These are phyloP conservation scores for Melinopterus prodromus DNA, from an alignment of 2,888 invertebrate genomes.

Conservation along the genomic window DNA sequence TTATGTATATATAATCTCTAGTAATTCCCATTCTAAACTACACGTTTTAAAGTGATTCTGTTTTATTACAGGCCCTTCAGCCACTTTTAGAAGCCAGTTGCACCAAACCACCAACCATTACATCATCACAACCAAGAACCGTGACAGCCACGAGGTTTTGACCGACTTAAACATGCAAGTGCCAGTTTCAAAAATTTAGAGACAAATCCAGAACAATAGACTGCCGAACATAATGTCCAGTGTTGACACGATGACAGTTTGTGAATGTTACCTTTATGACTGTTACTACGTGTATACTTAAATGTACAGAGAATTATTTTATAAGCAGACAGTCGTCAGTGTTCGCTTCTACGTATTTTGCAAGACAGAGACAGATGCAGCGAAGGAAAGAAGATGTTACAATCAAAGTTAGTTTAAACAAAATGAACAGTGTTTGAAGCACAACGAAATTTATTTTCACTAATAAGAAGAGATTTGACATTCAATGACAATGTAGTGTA, in stretches of 20 bases:
- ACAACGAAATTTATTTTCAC: slow-evolving; percentile 31
- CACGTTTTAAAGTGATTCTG: neutral
- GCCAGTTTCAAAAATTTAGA: slow-evolving; percentile 30
- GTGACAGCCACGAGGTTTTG: slow-evolving; percentile 62
- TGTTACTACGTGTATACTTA: slow-evolving; percentile 30
- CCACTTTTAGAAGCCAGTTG: slow-evolving; percentile 56
- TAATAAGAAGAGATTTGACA: neutral
- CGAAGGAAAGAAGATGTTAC: neutral
- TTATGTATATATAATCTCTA: neutral
- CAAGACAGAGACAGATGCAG: neutral
- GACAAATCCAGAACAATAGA: slow-evolving; percentile 21
- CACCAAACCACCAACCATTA: slow-evolving; percentile 54
- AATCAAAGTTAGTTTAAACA: slow-evolving; percentile 19
- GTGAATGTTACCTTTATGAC: slow-evolving; percentile 36
- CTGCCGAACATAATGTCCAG: slow-evolving; percentile 27
- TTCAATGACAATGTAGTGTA: slow-evolving; percentile 43
- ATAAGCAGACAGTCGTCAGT: neutral
- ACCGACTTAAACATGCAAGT: slow-evolving; percentile 53
- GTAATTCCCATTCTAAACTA: neutral
- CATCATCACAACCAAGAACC: slow-evolving; percentile 56
- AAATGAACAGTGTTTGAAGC: slow-evolving; percentile 20
- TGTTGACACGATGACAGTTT: slow-evolving; percentile 26
- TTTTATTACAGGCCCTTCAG: slow-evolving; percentile 52
- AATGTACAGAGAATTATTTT: slow-evolving; percentile 4
- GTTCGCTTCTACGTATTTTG: neutral